Base-by-base conservation (phyloP, 2,113 vertebrate species). In the Ceyx melanurus region DNA sequence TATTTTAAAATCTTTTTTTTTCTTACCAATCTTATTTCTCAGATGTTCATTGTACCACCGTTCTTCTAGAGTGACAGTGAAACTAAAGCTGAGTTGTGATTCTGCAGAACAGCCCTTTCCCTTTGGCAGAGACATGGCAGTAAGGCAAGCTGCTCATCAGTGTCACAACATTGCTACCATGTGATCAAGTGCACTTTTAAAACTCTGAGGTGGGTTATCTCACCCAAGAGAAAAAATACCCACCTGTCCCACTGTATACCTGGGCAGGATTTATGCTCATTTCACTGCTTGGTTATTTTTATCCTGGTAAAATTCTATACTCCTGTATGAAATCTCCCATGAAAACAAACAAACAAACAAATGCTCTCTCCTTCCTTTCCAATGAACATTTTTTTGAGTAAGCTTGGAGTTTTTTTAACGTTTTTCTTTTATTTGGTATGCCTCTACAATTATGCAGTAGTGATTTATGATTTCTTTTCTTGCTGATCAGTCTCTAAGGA, bases 11-110 rank as follows among this genome's bases (percentile, higher is more conserved):
- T 51, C 3, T 67, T 67, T 37, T 33, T 48, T 65, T 82, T 65
- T 92, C 90, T 89, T 42, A 74, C 26, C 21, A 18, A 26, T 89
- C 42, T 67, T n/a, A 26, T 84, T 94, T 92, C 62, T 79, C 33
- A 70, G 28, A 53, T 48, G 21, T 50, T 95, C 58, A 86, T 16
- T 1, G 3, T 42, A 45, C 21, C 5, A 11, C 42, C 0, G 0
- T 62, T 73, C 64, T 68, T 68, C 54, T 31, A 56, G 19, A 82
- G 42, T 15, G 35, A 57, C 64, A 91, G 51, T 3, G 4, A 53
- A 75, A 90, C 28, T 57, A 48, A 64, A 76, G 23, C 48, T 50
- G 78, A 58, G 54, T 25, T 64, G 10, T 67, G 70, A 42, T 88
- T 5, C 14, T 82, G 40, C 58, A 74, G 13, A 53, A 58, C 43